Conservation (phyloP, 2,888 invertebrate genomes). For the Lasius fuliginosus region DNA sequence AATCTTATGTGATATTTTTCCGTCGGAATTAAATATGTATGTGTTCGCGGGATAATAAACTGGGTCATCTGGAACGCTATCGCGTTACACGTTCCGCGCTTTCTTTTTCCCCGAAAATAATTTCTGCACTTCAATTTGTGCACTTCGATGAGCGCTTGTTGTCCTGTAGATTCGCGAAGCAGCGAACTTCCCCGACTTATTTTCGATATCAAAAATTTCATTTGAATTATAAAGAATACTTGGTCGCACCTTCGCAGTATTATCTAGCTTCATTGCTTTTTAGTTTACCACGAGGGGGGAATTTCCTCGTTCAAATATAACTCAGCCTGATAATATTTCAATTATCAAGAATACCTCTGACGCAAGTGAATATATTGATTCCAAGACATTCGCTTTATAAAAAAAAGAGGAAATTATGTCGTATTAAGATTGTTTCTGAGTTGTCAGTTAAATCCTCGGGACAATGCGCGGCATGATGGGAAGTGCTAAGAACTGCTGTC, state of each 20-base stretch:
- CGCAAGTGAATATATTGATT: constrained; percentile 40
- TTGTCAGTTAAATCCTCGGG: constrained; percentile 36
- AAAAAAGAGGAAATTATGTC: constrained; percentile 14
- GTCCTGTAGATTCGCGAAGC: not conserved
- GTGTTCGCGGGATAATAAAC: not conserved
- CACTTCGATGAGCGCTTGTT: not conserved
- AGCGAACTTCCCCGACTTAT: not conserved
- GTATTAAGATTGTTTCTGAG: constrained; percentile 36
- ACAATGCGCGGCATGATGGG: constrained; percentile 36
- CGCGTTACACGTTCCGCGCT: not conserved
- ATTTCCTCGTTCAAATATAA: constrained; percentile 12
- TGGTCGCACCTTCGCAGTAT: not conserved
- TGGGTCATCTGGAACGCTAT: constrained; percentile 8
- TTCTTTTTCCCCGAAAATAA: constrained; percentile 27
- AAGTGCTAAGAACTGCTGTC: constrained; percentile 33
- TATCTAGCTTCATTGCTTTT: constrained; percentile 18
- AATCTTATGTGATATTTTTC: not conserved
- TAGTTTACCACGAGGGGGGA: not conserved
- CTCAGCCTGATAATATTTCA: constrained; percentile 35
- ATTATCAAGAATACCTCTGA: constrained; percentile 34
- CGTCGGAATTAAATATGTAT: constrained; percentile 14
- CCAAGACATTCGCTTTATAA: not conserved
- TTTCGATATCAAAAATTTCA: constrained; percentile 10
- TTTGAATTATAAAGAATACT: constrained; percentile 29
- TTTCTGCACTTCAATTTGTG: not conserved